A percentile compares a stretch with the other conserved stretches of the same genome.
Conservation (phyloP, 2,797 vertebrate genomes). For the Graptemys geographica region DNA sequence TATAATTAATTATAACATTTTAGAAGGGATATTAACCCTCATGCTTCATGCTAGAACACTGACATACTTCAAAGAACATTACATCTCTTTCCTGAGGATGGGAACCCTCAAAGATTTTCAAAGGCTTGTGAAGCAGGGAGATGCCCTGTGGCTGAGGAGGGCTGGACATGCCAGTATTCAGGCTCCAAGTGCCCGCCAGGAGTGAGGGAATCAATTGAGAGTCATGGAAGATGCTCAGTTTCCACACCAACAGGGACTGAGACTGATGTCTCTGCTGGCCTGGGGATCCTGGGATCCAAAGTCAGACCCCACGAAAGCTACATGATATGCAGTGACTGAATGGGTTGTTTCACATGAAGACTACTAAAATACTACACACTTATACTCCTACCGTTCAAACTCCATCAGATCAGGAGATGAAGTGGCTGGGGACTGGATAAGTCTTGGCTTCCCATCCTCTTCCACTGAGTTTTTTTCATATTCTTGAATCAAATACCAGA, state of each 20-base stretch:
- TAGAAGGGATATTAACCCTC: background rate
- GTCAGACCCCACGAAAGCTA: background rate
- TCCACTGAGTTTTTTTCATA: conserved; percentile 58
- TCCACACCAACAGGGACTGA: background rate
- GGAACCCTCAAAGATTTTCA: background rate
- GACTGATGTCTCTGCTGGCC: background rate
- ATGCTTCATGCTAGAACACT: background rate
- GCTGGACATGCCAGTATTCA: background rate
- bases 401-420: conserved; percentile 80
- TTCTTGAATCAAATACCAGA: conserved; percentile 53
- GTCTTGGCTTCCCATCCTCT: conserved; percentile 53
- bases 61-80: background rate
- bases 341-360: rapidly evolving
- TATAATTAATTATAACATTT: background rate
- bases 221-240: background rate
- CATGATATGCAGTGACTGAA: background rate
- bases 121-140: background rate
- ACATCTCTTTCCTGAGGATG: background rate
- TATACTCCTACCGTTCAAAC: conserved; percentile 84
- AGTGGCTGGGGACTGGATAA: conserved; percentile 41
- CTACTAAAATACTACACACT: background rate
- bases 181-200: background rate
- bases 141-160: background rate
- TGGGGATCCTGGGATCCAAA: background rate
- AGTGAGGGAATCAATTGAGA: background rate